Evolutionary conservation across 2,888 invertebrate genomes (phyloP), one percentile per base, ranked within the genome.

Genomic region (Arctia plantaginis): DNA sequence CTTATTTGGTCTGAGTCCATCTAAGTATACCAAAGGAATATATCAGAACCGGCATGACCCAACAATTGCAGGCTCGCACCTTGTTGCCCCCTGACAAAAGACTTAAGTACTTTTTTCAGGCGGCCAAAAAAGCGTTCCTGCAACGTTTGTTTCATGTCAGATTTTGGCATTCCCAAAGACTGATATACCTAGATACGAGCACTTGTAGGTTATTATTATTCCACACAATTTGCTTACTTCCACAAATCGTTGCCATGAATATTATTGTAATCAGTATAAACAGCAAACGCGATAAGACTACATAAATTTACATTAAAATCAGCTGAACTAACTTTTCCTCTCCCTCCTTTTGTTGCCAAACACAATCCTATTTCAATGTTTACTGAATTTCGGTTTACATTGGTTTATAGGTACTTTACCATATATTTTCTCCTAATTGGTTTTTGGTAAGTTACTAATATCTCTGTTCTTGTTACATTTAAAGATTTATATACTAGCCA

Each of bases 221-320:
- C 23, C 64, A 13, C 74, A 74, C 69, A 55, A 78, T 78, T 77
- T 71, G 68, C 66, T 80, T 51, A 47, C 41, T 71, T 75, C 66
- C 41, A 66, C 73, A 59, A 74, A 71, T 78, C 41, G 41, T 35
- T 15, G 41, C 68, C 69, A 72, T 77, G 66, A 79, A 78, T 82
- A 78, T 82, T 73, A 78, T 78, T 82, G 74, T 80, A 73, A 80
- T 82, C 80, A 80, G 62, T 69, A 69, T 76, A 82, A 80, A 77
- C 72, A 77, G 82, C 73, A 78, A 80, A 82, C 82, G 73, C 70
- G 78, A 80, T 82, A 78, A 80, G 73, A 80, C 72, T 75, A 76
- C 73, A 75, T 78, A 82, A 80, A 82, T 81, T 80, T 80, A 80
- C 72, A 78, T 82, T 80, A 69, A 78, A 78, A 77, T 77, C 75